phyloP scores from a whole-genome alignment of 1,140 invertebrate species.

The Drosophila fuyamai region DNA sequence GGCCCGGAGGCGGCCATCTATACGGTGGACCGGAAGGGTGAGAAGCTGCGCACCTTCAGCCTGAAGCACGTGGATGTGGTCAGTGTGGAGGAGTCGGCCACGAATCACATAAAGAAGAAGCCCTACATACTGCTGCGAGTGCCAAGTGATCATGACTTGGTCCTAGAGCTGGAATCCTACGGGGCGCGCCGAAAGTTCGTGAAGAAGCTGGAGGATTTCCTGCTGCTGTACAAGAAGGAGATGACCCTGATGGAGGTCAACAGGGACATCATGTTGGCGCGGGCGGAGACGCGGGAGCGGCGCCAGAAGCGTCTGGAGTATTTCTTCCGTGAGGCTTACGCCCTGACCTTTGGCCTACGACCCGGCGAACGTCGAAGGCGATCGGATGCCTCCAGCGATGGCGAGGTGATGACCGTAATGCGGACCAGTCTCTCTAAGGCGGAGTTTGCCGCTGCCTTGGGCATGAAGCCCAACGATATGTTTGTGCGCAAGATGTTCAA shows the following conservation, averaged over 20 bases:
- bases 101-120: slow-evolving; percentile 90
- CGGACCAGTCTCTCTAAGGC: slow-evolving; percentile 96
- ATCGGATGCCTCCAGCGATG: slow-evolving; percentile 90
- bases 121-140: slow-evolving; percentile 94
- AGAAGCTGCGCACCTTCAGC: slow-evolving; percentile 93
- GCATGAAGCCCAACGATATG: slow-evolving; percentile 97
- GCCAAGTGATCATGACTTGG: slow-evolving; percentile 97
- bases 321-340: slow-evolving; percentile 99
- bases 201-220: slow-evolving; percentile 94
- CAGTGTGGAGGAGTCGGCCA: slow-evolving; percentile 93
- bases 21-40: slow-evolving; percentile 94
- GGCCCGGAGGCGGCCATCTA: slow-evolving; percentile 93
- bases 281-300: slow-evolving; percentile 98
- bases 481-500: slow-evolving; percentile 99
- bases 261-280: slow-evolving; percentile 94
- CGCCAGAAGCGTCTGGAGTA: slow-evolving; percentile 97
- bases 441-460: slow-evolving; percentile 98
- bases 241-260: slow-evolving; percentile 84
- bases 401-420: slow-evolving; percentile 96
- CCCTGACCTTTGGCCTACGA: slow-evolving; percentile 94
- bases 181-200: slow-evolving; percentile 94
- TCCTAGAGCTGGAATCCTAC: slow-evolving; percentile 95
- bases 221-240: slow-evolving; percentile 93
- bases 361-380: slow-evolving; percentile 90
- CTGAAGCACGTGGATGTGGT: slow-evolving; percentile 91